A percentile compares a stretch with the other conserved stretches of the same genome.
Conservation (phyloP, 2,113 vertebrate species). For the Mormyrus lacerda region DNA sequence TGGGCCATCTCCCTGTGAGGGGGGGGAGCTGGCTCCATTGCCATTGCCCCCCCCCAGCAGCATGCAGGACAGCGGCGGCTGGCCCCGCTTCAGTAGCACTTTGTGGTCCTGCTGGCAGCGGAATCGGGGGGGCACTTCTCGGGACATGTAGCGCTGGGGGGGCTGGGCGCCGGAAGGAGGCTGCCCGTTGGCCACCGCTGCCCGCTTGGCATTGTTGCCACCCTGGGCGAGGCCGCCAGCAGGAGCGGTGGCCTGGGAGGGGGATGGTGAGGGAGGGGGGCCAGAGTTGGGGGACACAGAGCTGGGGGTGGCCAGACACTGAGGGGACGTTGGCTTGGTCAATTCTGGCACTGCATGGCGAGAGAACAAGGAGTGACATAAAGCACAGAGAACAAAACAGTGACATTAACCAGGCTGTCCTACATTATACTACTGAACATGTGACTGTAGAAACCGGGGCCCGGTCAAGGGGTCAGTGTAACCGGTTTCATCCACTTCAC, state of each 20-base stretch:
- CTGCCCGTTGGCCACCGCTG: conserved; percentile 99
- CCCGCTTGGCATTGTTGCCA: conserved; percentile 99
- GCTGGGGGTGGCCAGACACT: conserved; percentile 69
- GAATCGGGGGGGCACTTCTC: conserved; percentile 99
- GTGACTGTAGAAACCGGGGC: not conserved
- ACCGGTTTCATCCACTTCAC: not conserved
- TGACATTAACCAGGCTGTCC: not conserved
- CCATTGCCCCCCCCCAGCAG: conserved; percentile 77
- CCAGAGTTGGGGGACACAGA: conserved; percentile 95
- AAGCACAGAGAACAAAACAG: not conserved
- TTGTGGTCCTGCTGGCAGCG: conserved; percentile 99
- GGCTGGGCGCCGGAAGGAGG: conserved; percentile 82
- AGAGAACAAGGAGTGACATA: not conserved
- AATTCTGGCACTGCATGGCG: conserved; percentile 85
- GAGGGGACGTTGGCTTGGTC: conserved; percentile 92
- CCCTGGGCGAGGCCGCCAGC: conserved; percentile 96
- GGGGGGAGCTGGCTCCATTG: conserved; percentile 54
- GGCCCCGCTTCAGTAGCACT: conserved; percentile 99
- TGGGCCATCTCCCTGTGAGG: conserved; percentile 55
- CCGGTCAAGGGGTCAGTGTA: not conserved
- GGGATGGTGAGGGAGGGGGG: conserved; percentile 87
- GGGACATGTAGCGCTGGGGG: conserved; percentile 97
- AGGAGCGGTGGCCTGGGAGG: conserved; percentile 68
- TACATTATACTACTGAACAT: not conserved
- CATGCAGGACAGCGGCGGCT: conserved; percentile 99